Evolutionary conservation across 2,888 invertebrate species (phyloP).

Genomic region (Heteromurus nitidus): DNA sequence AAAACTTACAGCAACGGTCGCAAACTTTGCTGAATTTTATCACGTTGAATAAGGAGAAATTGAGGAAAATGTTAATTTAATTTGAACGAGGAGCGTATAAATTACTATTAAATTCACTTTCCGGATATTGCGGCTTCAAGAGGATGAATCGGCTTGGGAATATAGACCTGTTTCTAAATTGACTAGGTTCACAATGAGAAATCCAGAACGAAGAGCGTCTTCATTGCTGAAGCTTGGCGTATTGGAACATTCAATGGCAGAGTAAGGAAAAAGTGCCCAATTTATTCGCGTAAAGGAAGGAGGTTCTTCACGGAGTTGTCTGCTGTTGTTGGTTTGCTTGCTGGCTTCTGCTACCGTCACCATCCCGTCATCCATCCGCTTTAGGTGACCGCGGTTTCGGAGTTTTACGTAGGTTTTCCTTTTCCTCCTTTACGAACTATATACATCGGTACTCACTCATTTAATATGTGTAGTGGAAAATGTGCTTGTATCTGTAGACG

Average conservation of each 20-base stretch:
- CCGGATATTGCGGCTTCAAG: constrained; percentile 45
- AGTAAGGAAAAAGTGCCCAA: neutral
- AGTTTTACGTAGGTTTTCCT: constrained; percentile 35
- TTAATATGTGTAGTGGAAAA: neutral
- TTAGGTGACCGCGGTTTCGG: constrained; percentile 20
- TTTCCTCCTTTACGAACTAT: neutral
- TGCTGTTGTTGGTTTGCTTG: neutral
- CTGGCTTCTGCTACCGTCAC: neutral
- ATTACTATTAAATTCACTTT: neutral
- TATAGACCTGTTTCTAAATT: too few relatives aligned
- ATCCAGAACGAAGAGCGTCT: neutral
- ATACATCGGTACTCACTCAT: neutral
- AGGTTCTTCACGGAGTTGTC: neutral
- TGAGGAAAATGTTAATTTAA: constrained; percentile 27
- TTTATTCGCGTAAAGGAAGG: neutral
- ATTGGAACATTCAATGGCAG: constrained; percentile 18
- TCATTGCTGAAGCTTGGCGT: neutral
- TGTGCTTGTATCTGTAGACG: neutral
- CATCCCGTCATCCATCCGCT: neutral
- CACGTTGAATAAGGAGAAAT: too few relatives aligned
- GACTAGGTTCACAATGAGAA: neutral
- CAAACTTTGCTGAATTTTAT: too few relatives aligned
- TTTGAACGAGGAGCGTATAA: constrained; percentile 17
- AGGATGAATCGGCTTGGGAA: constrained; percentile 23
- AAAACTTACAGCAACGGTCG: too few relatives aligned